Evolutionary conservation across 2,113 vertebrate species (phyloP).

Genomic region (Strix uralensis): DNA sequence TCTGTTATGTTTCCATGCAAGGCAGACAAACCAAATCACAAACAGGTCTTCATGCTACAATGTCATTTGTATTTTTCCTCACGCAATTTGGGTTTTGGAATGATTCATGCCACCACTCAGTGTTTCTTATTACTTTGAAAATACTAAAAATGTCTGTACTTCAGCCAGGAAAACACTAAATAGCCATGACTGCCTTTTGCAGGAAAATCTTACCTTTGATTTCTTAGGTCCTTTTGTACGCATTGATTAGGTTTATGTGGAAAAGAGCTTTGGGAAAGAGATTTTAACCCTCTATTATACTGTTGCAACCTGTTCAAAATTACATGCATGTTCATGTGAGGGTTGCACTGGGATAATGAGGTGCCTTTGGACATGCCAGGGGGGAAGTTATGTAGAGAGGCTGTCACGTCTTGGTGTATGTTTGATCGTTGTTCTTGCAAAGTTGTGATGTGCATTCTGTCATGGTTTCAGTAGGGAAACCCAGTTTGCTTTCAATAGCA

Average conservation of each 20-base stretch:
- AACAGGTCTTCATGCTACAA: neutral
- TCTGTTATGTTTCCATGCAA: neutral
- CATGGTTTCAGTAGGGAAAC: neutral
- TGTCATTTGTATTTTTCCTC: neutral
- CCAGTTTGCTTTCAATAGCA: neutral
- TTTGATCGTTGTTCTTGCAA: neutral
- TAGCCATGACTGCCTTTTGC: neutral
- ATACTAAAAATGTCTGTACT: neutral
- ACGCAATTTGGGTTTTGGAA: neutral
- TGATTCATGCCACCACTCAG: neutral
- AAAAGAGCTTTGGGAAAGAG: neutral
- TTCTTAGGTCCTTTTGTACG: neutral
- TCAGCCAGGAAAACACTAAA: neutral
- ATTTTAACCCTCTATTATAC: neutral
- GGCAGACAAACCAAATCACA: neutral
- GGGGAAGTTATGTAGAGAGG: neutral
- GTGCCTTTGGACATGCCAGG: neutral
- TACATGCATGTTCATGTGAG: neutral
- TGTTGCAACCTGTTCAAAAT: neutral
- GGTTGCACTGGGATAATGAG: neutral
- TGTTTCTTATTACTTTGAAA: neutral
- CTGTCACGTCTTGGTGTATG: fast-evolving
- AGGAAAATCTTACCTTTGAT: neutral
- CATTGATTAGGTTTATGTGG: neutral
- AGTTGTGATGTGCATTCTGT: neutral